These are phyloP conservation scores for Sesia apiformis DNA, from an alignment of 2,888 invertebrate genomes.

Conservation along the genomic window DNA sequence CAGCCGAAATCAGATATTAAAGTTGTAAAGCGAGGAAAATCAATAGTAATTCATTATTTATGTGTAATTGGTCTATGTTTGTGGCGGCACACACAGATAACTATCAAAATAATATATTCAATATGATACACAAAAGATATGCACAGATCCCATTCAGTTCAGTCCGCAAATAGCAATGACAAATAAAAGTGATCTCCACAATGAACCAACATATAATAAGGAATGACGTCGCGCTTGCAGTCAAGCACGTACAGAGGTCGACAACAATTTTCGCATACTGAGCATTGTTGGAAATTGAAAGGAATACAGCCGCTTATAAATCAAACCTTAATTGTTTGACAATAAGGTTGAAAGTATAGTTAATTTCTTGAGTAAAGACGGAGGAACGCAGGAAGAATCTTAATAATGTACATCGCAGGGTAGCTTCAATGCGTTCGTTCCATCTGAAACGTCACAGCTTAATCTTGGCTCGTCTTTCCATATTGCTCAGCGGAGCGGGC, in stretches of 20 bases:
- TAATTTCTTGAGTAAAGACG: slow-evolving; percentile 8
- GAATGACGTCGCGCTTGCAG: slow-evolving; percentile 19
- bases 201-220: slow-evolving; percentile 12
- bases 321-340: slow-evolving; percentile 12
- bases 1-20: too few species aligned
- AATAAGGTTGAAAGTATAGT: not conserved
- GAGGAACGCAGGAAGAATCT: slow-evolving; percentile 36
- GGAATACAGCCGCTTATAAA: slow-evolving; percentile 36
- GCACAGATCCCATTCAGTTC: not conserved
- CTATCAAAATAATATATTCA: too few species aligned
- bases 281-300: slow-evolving; percentile 55
- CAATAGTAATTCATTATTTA: too few species aligned
- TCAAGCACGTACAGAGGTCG: slow-evolving; percentile 48
- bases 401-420: slow-evolving; percentile 36
- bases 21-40: too few species aligned
- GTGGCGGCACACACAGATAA: too few species aligned
- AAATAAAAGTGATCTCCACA: slow-evolving; percentile 23
- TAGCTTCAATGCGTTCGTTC: slow-evolving; percentile 27
- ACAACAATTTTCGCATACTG: slow-evolving; percentile 57
- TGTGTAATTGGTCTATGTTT: too few species aligned
- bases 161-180: slow-evolving; percentile 5
- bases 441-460: slow-evolving; percentile 11
- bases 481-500: slow-evolving; percentile 4
- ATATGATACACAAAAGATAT: too few species aligned
- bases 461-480: not conserved